Evolutionary conservation across 2,113 vertebrate species (phyloP), one percentile per base, ranked within the genome.

Genomic region (Pachycephala philippinensis): DNA sequence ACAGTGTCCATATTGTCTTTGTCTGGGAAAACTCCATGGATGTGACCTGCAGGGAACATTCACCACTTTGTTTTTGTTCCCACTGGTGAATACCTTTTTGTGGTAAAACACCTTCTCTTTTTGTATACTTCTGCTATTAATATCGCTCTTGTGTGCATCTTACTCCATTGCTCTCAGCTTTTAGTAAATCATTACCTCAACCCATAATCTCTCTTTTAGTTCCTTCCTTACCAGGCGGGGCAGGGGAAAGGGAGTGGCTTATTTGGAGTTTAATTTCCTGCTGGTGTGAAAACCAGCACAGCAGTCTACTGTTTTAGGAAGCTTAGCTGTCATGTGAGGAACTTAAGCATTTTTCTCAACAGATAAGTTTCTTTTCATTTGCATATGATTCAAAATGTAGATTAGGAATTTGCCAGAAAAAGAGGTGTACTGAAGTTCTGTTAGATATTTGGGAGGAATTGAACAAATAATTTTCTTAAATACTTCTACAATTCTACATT

Each of bases 361-460:
- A 91, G 44, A 30, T n/a, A 56, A 50, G 21, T 83, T 94, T 85
- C 54, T 85, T 94, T 92, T 92, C 28, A 85, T 88, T 90, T 80
- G 47, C 75, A 63, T 88, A 77, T 70, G 63, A 77, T 56, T 77
- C 50, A 59, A 91, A 86, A 77, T 76, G 95, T 88, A 85, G 50
- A 74, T 94, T 90, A 90, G 56, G 52, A 77, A 53, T n/a, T 66
- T 68, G 83, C 13, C 31, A 76, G 82, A 59, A 66, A 87, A 94
- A 74, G 52, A 27, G 35, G 56, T 52, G 39, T 42, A 45, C 47
- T 92, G 52, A 65, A 91, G 37, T 63, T 95, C 57, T 77, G 35
- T 93, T 90, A 88, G 54, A 35, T 72, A 57, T 52, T 23, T 52
- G 49, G 59, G 15, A 21, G 28, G 33, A 80, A 61, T 66, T 54